phyloP scores from a whole-genome alignment of 1,140 invertebrate genomes.

The Daktulosphaira vitifoliae region DNA sequence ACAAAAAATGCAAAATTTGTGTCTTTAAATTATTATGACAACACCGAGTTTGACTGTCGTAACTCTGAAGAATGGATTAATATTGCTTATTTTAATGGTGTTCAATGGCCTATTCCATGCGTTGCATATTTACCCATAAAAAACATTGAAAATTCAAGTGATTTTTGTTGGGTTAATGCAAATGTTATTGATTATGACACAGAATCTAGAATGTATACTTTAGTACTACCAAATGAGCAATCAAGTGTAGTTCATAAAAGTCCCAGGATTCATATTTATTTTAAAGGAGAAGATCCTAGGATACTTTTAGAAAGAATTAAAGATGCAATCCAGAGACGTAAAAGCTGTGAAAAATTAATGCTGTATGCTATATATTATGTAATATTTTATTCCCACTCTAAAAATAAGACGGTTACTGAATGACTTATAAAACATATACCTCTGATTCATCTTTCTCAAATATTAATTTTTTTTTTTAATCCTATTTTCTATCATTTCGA shows the following conservation, averaged over 20 bases:
- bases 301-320: neutral
- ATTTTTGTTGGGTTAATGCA: neutral
- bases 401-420: no score
- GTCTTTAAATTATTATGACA: constrained; percentile 1
- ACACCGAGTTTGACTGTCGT: neutral
- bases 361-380: neutral
- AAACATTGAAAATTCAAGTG: neutral
- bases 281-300: constrained; percentile 23
- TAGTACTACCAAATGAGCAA: neutral
- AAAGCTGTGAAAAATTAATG: neutral
- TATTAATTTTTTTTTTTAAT: no score
- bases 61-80: constrained; percentile 7
- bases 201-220: neutral
- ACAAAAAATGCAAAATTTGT: neutral
- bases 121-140: neutral
- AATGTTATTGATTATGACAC: neutral
- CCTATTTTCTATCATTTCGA: no score
- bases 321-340: neutral
- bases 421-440: no score
- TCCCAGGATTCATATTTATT: constrained; percentile 5
- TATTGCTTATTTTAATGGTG: neutral
- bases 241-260: neutral
- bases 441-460: no score
- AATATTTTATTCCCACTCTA: neutral
- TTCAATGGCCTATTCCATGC: neutral